Evolutionary conservation across 2,113 vertebrate genomes (phyloP), one percentile per base, ranked within the genome.

Genomic region (Pelecanoides urinatrix): DNA sequence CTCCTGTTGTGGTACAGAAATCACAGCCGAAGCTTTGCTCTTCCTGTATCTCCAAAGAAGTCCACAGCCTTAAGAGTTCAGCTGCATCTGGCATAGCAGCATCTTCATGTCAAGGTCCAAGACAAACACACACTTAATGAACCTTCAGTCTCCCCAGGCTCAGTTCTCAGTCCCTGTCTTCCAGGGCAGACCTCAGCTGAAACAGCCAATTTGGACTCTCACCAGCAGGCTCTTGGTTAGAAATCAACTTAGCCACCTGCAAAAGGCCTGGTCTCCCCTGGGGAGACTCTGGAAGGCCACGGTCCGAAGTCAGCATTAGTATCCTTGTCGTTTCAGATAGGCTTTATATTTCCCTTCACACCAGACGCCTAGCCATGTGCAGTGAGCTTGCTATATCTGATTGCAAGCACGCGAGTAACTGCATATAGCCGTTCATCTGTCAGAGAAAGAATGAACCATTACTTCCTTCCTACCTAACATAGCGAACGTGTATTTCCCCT

Each of bases 41-140:
- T 67, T 90, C 72, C 47, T 74, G 0, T 19, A 40, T 32, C 19
- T 52, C 56, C 1, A 2, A 79, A 73, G 53, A 67, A 86, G 30
- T 52, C 74, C 40, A 61, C 53, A 82, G 29, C 38, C 56, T 81
- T 85, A 85, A 44, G 65, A 71, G 36, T 72, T 89, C 50, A 78
- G 56, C 74, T 75, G 45, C 82, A 66, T 79, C 62, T 94, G 85
- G 58, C 92, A 77, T 18, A 94, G 87, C 58, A 90, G 25, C 53
- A 88, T 94, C 90, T 82, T 91, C 81, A 18, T 68, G 74, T 66
- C 78, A 58, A 85, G 86, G 53, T 66, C 90, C 92, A 94, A 94
- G 63, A 93, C 49, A 96, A 94, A 95, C 71, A 95, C 10, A 59
- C 22, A 50, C 16, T 94, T 91, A 92, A 86, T 78, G 59, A 96